These are phyloP conservation scores for Chromobotia macracanthus DNA, from an alignment of 2,797 vertebrate genomes.

Conservation along the genomic window DNA sequence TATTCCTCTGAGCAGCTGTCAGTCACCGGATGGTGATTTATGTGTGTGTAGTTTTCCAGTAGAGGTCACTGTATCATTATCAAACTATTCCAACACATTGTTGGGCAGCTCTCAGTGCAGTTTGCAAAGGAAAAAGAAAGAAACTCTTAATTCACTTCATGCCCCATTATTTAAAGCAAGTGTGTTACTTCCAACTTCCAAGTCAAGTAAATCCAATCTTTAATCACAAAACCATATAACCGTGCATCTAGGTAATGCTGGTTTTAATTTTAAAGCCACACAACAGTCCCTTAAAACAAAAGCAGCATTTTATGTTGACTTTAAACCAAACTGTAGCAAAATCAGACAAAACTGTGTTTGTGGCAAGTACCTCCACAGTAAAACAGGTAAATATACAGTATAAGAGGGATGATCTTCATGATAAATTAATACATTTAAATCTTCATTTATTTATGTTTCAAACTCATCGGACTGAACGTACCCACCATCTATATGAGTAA, in stretches of 20 bases:
- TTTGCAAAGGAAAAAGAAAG: neutral
- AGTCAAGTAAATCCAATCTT: neutral
- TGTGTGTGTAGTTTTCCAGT: constrained; percentile 49
- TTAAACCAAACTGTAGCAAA: too few relatives aligned
- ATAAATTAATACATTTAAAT: constrained; percentile 4
- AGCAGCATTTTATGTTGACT: too few relatives aligned
- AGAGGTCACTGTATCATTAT: constrained; percentile 61
- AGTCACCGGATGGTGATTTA: constrained; percentile 23
- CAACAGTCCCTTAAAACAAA: too few relatives aligned
- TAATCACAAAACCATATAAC: too few relatives aligned
- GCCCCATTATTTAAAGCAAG: neutral
- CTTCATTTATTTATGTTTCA: neutral
- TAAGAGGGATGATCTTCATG: constrained; percentile 9
- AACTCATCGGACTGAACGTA: neutral
- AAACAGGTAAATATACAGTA: neutral
- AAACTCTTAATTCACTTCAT: constrained; percentile 2
- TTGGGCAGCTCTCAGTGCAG: neutral
- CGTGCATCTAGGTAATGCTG: too few relatives aligned
- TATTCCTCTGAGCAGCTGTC: constrained; percentile 30
- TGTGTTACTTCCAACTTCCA: constrained; percentile 1
- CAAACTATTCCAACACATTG: constrained; percentile 15
- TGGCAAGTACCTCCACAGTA: neutral
- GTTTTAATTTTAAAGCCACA: too few relatives aligned
- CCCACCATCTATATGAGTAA: neutral
- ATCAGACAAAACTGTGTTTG: too few relatives aligned